Conservation (phyloP, 2,113 vertebrate species). For the Phalacrocorax aristotelis region DNA sequence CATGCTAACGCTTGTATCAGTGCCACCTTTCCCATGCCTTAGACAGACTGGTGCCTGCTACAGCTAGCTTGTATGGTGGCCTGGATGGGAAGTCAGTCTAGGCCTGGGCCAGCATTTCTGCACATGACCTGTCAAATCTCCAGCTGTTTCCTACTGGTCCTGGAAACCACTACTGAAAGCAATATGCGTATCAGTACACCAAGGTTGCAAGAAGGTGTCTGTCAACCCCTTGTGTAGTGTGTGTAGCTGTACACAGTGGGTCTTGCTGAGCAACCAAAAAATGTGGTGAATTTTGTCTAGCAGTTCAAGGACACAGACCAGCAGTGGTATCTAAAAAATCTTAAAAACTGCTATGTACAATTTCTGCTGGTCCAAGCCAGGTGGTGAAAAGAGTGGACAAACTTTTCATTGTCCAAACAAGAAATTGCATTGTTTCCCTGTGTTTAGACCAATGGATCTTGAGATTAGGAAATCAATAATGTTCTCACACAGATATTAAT, state of each 20-base stretch:
- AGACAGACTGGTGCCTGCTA: neutral
- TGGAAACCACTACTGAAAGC: neutral
- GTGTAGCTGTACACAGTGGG: fast-evolving
- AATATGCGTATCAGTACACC: neutral
- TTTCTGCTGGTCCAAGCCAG: neutral
- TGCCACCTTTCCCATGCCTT: neutral
- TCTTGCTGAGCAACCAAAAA: neutral
- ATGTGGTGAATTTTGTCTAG: neutral
- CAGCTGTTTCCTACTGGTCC: neutral
- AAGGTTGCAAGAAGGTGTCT: neutral
- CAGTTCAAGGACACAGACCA: neutral
- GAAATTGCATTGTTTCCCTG: neutral
- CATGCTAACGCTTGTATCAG: neutral
- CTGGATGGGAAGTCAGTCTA: neutral
- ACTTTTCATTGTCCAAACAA: neutral
- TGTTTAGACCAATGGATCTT: neutral
- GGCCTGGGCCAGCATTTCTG: neutral
- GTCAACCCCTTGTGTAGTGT: neutral
- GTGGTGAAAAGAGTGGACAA: neutral
- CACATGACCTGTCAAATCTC: neutral
- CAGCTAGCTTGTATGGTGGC: neutral
- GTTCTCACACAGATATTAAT: neutral
- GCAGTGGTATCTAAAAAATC: neutral
- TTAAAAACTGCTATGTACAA: neutral
- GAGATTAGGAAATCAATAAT: neutral